Conservation (phyloP, 35 echinoderm and acorn worm species). For the Acanthaster planci region DNA sequence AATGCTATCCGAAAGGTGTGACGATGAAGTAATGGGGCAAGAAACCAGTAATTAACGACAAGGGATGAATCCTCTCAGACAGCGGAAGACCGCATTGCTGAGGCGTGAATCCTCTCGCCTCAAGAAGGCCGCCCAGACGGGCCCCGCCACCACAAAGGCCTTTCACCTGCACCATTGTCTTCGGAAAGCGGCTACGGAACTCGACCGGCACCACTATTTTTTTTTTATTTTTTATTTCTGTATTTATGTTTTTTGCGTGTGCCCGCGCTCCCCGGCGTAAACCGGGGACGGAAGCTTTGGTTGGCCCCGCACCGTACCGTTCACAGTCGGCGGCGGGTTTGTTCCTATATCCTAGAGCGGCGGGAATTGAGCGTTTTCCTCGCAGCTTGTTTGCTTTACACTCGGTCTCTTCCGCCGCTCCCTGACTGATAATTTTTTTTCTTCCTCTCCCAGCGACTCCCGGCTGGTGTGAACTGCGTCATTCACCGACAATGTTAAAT, state of each 20-base stretch:
- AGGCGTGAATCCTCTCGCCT: conserved; percentile 15
- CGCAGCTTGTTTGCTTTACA: too few species aligned
- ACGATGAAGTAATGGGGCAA: not conserved
- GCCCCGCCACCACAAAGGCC: not conserved
- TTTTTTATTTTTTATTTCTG: too few species aligned
- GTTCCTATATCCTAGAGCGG: too few species aligned
- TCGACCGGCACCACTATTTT: not conserved
- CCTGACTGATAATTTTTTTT: too few species aligned
- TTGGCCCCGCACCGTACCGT: too few species aligned
- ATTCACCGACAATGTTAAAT: too few species aligned
- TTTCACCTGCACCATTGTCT: conserved; percentile 10
- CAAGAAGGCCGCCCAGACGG: not conserved
- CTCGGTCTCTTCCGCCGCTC: too few species aligned
- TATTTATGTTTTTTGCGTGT: too few species aligned
- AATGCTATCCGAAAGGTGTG: not conserved
- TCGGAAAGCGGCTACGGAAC: conserved; percentile 24
- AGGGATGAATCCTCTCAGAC: not conserved
- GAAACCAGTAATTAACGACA: not conserved
- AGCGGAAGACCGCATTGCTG: not conserved
- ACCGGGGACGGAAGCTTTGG: not conserved
- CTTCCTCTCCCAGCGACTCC: too few species aligned
- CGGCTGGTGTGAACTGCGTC: too few species aligned
- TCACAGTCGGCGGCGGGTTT: too few species aligned
- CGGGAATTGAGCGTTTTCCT: too few species aligned
- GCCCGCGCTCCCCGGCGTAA: not conserved